phyloP scores from a whole-genome alignment of 2,113 vertebrate species.

The Camelus dromedarius region DNA sequence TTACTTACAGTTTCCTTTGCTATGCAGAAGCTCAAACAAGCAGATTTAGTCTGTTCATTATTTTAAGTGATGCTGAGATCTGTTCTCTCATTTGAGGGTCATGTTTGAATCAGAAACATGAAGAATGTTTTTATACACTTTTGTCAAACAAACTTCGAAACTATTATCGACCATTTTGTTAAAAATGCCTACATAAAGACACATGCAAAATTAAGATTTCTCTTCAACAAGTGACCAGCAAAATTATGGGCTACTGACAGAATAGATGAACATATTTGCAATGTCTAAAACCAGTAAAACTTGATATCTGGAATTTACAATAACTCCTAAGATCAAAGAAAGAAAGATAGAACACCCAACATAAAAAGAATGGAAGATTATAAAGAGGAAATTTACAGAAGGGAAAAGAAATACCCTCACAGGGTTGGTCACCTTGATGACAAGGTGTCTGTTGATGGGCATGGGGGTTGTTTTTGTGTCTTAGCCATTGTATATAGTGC shows the following conservation, averaged over 20 bases:
- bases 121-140: neutral
- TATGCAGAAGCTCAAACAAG: too few species aligned
- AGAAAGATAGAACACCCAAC: neutral
- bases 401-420: neutral
- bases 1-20: too few species aligned
- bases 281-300: neutral
- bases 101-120: neutral
- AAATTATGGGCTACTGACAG: neutral
- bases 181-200: neutral
- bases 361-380: neutral
- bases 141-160: neutral
- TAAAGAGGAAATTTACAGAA: neutral
- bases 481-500: neutral
- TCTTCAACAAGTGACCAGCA: neutral
- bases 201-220: neutral
- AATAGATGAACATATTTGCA: neutral
- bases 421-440: neutral
- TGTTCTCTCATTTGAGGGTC: neutral
- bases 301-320: neutral
- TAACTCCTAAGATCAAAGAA: neutral
- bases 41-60: neutral
- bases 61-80: too few species aligned
- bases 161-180: neutral
- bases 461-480: neutral
- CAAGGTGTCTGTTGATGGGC: neutral